Evolutionary conservation across 2,888 invertebrate species (phyloP).

Genomic region (Cephus pygmeus): DNA sequence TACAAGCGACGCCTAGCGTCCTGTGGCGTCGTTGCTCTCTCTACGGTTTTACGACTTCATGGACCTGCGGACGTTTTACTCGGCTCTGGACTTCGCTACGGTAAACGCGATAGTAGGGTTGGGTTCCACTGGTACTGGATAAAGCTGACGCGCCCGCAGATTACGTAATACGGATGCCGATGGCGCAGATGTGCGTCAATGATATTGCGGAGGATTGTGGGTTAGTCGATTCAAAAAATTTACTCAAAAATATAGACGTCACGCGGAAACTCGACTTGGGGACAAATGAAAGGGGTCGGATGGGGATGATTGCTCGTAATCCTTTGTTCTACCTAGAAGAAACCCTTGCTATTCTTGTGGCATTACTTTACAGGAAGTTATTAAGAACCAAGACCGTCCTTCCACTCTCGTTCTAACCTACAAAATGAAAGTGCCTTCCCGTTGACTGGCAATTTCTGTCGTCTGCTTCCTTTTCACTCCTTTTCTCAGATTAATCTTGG

Average conservation of each 20-base stretch:
- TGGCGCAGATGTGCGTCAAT: not conserved
- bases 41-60: not conserved
- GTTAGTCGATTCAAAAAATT: not conserved
- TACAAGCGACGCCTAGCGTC: not conserved
- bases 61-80: not conserved
- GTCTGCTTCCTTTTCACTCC: not conserved
- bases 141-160: not conserved
- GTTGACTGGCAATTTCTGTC: not conserved
- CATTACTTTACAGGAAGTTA: conserved; percentile 32
- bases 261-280: not conserved
- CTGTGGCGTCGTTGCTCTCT: not conserved
- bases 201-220: not conserved
- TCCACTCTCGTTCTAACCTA: not conserved
- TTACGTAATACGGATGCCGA: not conserved
- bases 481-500: not conserved
- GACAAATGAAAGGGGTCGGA: conserved; percentile 13
- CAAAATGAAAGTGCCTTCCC: not conserved
- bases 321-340: not conserved
- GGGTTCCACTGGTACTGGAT: not conserved
- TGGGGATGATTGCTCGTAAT: conserved; percentile 20
- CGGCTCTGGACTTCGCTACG: not conserved
- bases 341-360: conserved; percentile 6
- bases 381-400: conserved; percentile 23
- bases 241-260: not conserved
- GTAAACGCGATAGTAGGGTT: not conserved